Base-by-base conservation (phyloP, 2,797 vertebrate species). In the Atherinosoma microstoma region DNA sequence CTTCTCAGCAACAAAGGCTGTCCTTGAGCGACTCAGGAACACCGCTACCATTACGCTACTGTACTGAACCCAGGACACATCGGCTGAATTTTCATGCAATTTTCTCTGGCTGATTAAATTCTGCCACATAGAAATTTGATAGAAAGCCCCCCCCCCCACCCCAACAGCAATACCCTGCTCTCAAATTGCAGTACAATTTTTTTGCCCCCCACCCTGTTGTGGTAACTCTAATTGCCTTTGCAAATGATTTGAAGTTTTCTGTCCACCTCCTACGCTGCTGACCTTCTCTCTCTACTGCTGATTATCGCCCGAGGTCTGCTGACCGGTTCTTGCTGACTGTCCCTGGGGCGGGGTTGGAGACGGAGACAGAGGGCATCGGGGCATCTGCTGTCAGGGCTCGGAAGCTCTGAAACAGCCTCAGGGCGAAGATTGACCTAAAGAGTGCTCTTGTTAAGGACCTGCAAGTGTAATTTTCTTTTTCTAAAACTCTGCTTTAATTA, bases 221-320 rank as follows among this genome's bases (percentile, higher is more conserved):
- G 13, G 8, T 58, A 7, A 15, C 22, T 9, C 5, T 7, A 30
- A 30, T 6, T 47, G 27, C 62, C 40, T 67, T 69, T 12, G 4
- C 6, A 69, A 70, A 58, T 0, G 3, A 70, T 85, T 72, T 76
- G 70, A 18, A 22, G 67, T 36, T 47, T 64, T 34, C 40, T 73
- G 36, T 22, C 47, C n/a, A 22, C 69, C 54, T 76, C 73, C 69
- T 70, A 66, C 76, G 57, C 49, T 1, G n/a, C 38, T 81, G 80
- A 88, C 73, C 77, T 84, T 78, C 51, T 32, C 20, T 59, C 63
- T 77, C 64, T 77, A 49, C 10, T 36, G 63, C 64, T 58, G 64
- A 66, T 64, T 20, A 58, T 61, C 53, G 76, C 79, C 60, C 3
- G 71, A 56, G 49, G 76, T 76, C 30, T 59, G 27, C 62, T 74